Evolutionary conservation across 2,888 invertebrate genomes (phyloP).

Genomic region (Erebia epiphron): DNA sequence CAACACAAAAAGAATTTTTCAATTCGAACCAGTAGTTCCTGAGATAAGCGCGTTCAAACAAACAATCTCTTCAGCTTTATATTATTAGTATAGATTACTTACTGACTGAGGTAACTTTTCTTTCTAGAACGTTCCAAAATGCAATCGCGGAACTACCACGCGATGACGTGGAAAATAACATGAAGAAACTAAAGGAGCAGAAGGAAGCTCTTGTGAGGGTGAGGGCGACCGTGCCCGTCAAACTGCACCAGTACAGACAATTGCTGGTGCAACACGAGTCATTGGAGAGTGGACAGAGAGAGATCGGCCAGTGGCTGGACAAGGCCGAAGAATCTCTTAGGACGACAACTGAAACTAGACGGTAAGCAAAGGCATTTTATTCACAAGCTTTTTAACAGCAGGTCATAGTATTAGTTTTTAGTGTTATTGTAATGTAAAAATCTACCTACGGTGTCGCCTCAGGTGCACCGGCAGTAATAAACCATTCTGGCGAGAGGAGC

Average conservation of each 20-base stretch:
- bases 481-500: no score
- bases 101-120: not conserved
- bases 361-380: slow-evolving; percentile 51
- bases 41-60: no score
- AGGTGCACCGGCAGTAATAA: no score
- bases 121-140: slow-evolving; percentile 90
- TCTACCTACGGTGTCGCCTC: no score
- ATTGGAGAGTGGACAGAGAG: slow-evolving; percentile 92
- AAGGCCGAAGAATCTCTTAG: slow-evolving; percentile 90
- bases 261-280: slow-evolving; percentile 94
- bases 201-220: slow-evolving; percentile 94
- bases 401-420: no score
- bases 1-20: no score
- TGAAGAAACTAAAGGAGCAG: slow-evolving; percentile 93
- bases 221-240: slow-evolving; percentile 91
- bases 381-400: not conserved
- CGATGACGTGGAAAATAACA: slow-evolving; percentile 95
- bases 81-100: no score
- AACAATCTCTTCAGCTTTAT: no score
- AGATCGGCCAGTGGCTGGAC: slow-evolving; percentile 93
- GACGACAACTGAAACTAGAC: slow-evolving; percentile 62
- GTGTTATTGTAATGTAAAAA: no score
- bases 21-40: no score
- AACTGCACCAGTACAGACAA: slow-evolving; percentile 92
- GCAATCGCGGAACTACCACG: slow-evolving; percentile 94